Conservation (phyloP, 1,140 invertebrate genomes). For the Hirudo medicinalis region DNA sequence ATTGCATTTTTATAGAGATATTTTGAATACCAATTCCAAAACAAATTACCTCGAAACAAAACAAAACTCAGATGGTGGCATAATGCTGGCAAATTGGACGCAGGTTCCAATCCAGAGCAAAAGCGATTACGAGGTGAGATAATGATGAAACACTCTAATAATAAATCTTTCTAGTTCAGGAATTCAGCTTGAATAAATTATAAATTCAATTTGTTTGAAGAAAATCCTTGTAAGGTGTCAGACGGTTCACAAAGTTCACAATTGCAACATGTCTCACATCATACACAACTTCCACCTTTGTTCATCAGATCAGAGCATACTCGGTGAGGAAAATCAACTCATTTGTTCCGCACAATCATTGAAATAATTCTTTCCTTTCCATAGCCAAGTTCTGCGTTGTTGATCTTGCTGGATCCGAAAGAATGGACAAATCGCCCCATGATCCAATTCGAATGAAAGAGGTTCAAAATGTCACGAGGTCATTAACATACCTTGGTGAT, state of each 20-base stretch:
- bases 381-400: conserved; percentile 77
- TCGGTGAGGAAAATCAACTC: too few relatives aligned
- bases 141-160: not conserved
- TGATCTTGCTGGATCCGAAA: conserved; percentile 91
- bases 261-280: not conserved
- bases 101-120: not conserved
- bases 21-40: not conserved
- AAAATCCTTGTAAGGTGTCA: not conserved
- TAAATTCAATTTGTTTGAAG: not conserved
- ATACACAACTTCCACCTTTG: not conserved
- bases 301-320: not conserved
- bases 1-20: not conserved
- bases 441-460: conserved; percentile 15
- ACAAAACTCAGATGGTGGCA: not conserved
- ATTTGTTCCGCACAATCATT: not conserved
- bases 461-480: conserved; percentile 1
- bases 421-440: conserved; percentile 35
- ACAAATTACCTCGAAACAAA: conserved; percentile 3
- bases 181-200: not conserved
- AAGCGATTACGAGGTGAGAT: not conserved
- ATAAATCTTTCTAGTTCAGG: too few relatives aligned
- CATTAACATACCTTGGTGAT: conserved; percentile 13
- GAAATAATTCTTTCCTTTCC: not conserved
- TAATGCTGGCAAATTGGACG: conserved; percentile 1
- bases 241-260: not conserved